These are phyloP conservation scores for Anhinga rufa DNA, from an alignment of 2,113 vertebrate genomes.

Conservation along the genomic window DNA sequence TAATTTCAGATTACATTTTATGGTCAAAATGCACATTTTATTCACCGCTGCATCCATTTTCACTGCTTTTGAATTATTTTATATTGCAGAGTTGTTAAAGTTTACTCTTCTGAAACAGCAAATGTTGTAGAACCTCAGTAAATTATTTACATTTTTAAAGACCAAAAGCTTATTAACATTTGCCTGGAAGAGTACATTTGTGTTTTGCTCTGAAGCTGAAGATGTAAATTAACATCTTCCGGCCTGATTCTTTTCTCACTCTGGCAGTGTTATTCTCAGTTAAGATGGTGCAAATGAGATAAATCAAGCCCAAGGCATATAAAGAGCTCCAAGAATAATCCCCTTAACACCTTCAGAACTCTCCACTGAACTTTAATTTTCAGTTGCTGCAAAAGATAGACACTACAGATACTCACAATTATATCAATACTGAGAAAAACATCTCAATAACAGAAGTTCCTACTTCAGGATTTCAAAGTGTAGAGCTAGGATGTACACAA, in stretches of 20 bases:
- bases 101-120: constrained; percentile 24
- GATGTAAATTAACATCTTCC: background rate
- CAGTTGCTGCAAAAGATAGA: background rate
- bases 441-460: background rate
- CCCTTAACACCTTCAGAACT: background rate
- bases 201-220: background rate
- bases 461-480: background rate
- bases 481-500: accelerated
- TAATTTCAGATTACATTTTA: background rate
- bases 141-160: constrained; percentile 49
- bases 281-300: background rate
- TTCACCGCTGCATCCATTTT: background rate
- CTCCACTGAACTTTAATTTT: background rate
- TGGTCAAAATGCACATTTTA: background rate
- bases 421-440: background rate
- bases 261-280: background rate
- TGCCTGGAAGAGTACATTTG: constrained; percentile 7
- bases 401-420: background rate
- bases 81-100: background rate
- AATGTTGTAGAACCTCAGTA: background rate
- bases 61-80: background rate
- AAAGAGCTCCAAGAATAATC: background rate
- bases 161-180: constrained; percentile 33
- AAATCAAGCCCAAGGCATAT: background rate
- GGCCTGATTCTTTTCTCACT: background rate